Evolutionary conservation across 2,113 vertebrate species (phyloP), one percentile per base, ranked within the genome.

Genomic region (Pica pica): DNA sequence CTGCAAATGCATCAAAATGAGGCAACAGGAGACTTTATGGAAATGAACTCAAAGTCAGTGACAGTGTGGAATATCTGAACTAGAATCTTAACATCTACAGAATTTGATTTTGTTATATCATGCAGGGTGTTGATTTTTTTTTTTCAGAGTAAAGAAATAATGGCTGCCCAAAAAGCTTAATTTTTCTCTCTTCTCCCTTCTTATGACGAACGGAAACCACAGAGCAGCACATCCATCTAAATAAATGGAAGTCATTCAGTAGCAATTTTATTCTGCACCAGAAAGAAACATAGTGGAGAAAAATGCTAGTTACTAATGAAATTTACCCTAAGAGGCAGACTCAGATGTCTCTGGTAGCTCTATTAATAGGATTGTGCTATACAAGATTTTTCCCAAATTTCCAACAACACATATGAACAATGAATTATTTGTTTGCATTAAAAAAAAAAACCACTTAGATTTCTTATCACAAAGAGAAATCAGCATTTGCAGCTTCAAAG

Each of bases 1-100:
- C 95, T 90, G 94, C 96, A 95, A 96, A 95, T 88, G 91, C 95
- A 96, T 95, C 93, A 97, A 94, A 97, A 97, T 90, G 95, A 96
- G 94, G 93, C 95, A 97, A 94, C 94, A 97, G 93, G 93, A 95
- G 95, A 96, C 89, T 92, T 90, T 27, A 92, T 91, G 92, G 89
- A 96, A 96, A 96, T 95, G 35, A 96, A 96, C 70, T 87, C 69
- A 16, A 93, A 96, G 86, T 47, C 94, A 63, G 41, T 70, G 87
- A 87, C 80, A 83, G 28, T 37, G 49, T 61, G 50, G 37, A 75
- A 46, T 82, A 89, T 81, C 90, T 65, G 30, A 27, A 60, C 71
- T 22, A 71, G 83, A 78, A 93, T 81, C 64, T 79, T 86, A 86
- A 70, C 61, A 86, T 55, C 82, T 68, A 81, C 76, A 49, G 86